Percentiles rank a stretch among this genome's conserved stretches.
Conservation (phyloP, 2,888 invertebrate species). For the Seira ritae region DNA sequence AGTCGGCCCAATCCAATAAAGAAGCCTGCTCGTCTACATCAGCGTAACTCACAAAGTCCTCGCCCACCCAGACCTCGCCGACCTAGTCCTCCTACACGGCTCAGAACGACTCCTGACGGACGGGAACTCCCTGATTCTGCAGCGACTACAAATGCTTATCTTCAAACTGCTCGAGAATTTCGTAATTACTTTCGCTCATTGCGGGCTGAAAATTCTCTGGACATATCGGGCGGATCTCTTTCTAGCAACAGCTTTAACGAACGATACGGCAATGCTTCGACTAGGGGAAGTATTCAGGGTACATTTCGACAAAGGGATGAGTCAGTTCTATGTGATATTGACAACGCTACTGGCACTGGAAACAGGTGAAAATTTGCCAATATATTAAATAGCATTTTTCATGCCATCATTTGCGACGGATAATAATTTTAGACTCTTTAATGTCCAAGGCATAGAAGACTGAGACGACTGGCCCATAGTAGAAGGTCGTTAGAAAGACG, state of each 20-base stretch:
- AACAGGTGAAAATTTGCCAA: slow-evolving; percentile 64
- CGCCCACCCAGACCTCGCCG: slow-evolving; percentile 49
- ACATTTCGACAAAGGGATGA: slow-evolving; percentile 70
- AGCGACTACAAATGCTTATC: slow-evolving; percentile 67
- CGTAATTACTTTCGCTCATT: slow-evolving; percentile 68
- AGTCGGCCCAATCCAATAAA: slow-evolving; percentile 47
- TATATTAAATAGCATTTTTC: not conserved
- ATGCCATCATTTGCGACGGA: no score
- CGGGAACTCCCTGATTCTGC: slow-evolving; percentile 46
- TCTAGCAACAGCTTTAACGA: slow-evolving; percentile 54
- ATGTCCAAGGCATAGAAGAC: slow-evolving; percentile 69
- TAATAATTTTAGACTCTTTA: slow-evolving; percentile 52
- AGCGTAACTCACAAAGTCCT: slow-evolving; percentile 53
- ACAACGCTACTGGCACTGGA: slow-evolving; percentile 66
- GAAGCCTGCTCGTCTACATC: slow-evolving; percentile 43
- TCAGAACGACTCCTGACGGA: slow-evolving; percentile 18
- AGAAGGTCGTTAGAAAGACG: slow-evolving; percentile 70
- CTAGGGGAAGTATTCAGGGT: slow-evolving; percentile 65
- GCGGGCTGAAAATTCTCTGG: slow-evolving; percentile 69
- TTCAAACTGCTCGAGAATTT: slow-evolving; percentile 71
- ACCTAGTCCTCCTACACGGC: slow-evolving; percentile 13
- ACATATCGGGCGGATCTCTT: slow-evolving; percentile 62
- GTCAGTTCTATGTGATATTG: slow-evolving; percentile 68
- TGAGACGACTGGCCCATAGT: slow-evolving; percentile 72
- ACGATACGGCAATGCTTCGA: slow-evolving; percentile 45